phyloP scores from a whole-genome alignment of 2,113 vertebrate species.

The Callospermophilus lateralis region DNA sequence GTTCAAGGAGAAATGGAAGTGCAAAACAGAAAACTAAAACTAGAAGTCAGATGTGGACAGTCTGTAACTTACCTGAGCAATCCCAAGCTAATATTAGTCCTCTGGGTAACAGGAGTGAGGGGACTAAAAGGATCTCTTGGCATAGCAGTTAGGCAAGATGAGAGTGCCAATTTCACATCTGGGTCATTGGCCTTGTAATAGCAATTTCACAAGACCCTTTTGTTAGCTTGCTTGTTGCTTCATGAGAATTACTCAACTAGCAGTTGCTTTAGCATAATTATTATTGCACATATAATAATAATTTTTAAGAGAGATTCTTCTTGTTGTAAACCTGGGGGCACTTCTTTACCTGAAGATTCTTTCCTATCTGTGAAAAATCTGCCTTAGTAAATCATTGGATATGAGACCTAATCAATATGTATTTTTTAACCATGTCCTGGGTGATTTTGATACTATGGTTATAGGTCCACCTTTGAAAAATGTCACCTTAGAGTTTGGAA shows the following conservation, averaged over 20 bases:
- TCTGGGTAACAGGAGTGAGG: not conserved
- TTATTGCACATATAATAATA: not conserved
- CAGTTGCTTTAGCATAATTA: not conserved
- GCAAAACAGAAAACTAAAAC: not conserved
- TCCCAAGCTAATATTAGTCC: not conserved
- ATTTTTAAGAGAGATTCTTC: conserved; percentile 23
- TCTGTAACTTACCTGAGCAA: not conserved
- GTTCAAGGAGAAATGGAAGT: not conserved
- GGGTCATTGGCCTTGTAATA: not conserved
- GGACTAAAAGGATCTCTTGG: not conserved
- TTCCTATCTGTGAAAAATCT: not conserved
- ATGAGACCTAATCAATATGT: not conserved
- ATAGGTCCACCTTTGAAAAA: not conserved
- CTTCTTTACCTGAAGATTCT: not conserved
- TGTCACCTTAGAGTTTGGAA: not conserved
- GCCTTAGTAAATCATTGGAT: not conserved
- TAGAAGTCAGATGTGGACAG: not conserved
- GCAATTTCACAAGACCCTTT: not conserved
- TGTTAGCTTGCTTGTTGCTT: not conserved
- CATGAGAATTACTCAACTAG: not conserved
- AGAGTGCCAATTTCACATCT: not conserved
- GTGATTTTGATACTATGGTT: not conserved
- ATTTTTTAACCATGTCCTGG: not conserved
- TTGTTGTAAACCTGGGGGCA: not conserved
- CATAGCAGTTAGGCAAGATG: not conserved